A percentile compares a stretch with the other conserved stretches of the same genome.
These are phyloP conservation scores for Neolamprologus cancellatus DNA, from an alignment of 2,113 vertebrate species.

Conservation along the genomic window DNA sequence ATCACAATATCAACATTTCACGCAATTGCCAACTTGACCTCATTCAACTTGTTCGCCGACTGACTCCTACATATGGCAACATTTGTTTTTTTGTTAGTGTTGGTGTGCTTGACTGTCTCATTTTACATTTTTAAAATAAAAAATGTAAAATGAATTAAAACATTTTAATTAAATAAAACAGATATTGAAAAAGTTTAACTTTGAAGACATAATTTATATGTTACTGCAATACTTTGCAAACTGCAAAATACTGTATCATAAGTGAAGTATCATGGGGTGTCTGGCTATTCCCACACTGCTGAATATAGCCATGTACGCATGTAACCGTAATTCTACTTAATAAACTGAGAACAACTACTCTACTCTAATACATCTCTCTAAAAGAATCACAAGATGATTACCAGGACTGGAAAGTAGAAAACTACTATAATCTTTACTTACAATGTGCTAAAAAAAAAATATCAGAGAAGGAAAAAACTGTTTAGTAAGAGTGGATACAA, in stretches of 20 bases:
- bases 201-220: not conserved
- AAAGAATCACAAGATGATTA: not conserved
- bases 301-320: not conserved
- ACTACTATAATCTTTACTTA: not conserved
- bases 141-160: not conserved
- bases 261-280: not conserved
- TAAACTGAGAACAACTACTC: not conserved
- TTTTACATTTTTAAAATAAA: not conserved
- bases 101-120: not conserved
- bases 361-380: not conserved
- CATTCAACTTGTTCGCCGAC: not conserved
- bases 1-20: not conserved
- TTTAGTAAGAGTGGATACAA: not conserved
- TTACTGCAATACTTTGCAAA: not conserved
- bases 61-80: not conserved
- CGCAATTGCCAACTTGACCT: not conserved
- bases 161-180: not conserved
- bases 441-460: not conserved
- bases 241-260: not conserved
- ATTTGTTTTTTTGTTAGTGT: not conserved
- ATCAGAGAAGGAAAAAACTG: not conserved
- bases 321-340: not conserved
- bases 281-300: not conserved
- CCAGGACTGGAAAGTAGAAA: not conserved
- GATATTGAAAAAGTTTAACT: not conserved